A percentile compares a stretch with the other conserved stretches of the same genome.
Evolutionary conservation across 2,888 invertebrate genomes (phyloP).

Genomic region (Lithophane semibrunnea): DNA sequence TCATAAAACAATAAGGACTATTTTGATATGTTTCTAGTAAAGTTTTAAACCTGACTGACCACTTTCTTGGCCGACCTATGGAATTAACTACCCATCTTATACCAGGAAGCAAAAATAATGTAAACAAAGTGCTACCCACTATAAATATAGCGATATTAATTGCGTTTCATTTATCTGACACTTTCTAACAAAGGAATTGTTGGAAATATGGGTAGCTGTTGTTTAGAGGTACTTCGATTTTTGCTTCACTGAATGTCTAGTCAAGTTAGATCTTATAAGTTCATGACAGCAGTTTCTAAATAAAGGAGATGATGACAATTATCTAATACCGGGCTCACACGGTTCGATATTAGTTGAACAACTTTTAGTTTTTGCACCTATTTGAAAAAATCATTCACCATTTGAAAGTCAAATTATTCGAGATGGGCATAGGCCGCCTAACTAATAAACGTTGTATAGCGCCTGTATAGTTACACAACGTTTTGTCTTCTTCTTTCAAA

Average conservation of each 20-base stretch:
- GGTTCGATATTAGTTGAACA: too few relatives aligned
- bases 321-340: too few relatives aligned
- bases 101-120: not conserved
- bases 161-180: slow-evolving; percentile 8
- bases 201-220: slow-evolving; percentile 8
- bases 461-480: too few relatives aligned
- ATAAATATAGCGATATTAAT: not conserved
- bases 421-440: too few relatives aligned
- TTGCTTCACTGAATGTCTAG: not conserved
- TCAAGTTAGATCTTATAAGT: not conserved
- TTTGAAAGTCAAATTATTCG: too few relatives aligned
- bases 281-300: not conserved
- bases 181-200: slow-evolving; percentile 2
- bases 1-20: not conserved
- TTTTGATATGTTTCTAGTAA: not conserved
- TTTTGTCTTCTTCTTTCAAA: too few relatives aligned
- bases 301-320: not conserved
- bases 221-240: too few relatives aligned
- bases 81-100: not conserved
- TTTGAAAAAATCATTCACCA: too few relatives aligned
- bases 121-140: not conserved
- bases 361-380: too few relatives aligned
- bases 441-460: too few relatives aligned
- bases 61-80: not conserved
- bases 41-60: not conserved